phyloP scores from a whole-genome alignment of 2,797 vertebrate genomes.

The Sebastes hubbsi region DNA sequence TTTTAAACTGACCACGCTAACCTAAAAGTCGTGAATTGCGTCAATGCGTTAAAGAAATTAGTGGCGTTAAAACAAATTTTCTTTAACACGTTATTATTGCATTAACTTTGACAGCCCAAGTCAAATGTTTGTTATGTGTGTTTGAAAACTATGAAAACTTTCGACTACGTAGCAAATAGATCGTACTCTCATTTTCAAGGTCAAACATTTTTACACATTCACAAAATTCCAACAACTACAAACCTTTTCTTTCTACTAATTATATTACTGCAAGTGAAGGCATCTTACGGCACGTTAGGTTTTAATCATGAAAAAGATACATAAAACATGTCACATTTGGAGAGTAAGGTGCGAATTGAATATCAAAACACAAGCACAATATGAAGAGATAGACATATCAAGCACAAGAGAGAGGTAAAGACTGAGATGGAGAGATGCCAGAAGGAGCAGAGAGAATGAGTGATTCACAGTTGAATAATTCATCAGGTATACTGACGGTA shows the following conservation, averaged over 20 bases:
- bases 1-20: too few relatives aligned
- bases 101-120: too few relatives aligned
- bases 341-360: not conserved
- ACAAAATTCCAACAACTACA: not conserved
- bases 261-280: not conserved
- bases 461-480: constrained; percentile 28
- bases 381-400: not conserved
- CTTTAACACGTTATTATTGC: too few relatives aligned
- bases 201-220: not conserved
- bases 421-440: constrained; percentile 4
- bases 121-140: not conserved
- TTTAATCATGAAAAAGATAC: not conserved
- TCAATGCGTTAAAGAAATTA: too few relatives aligned
- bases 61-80: too few relatives aligned
- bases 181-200: not conserved
- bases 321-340: not conserved
- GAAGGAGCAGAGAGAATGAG: not conserved
- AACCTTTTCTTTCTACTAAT: not conserved
- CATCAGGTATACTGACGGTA: not conserved
- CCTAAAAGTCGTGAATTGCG: too few relatives aligned
- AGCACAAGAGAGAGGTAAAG: not conserved
- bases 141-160: not conserved
- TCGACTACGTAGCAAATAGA: not conserved
- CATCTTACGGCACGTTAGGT: not conserved
- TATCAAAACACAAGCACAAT: not conserved